Percentiles rank a stretch among this genome's conserved stretches.
Conservation (phyloP, 1,140 invertebrate genomes). For the Pantala flavescens region DNA sequence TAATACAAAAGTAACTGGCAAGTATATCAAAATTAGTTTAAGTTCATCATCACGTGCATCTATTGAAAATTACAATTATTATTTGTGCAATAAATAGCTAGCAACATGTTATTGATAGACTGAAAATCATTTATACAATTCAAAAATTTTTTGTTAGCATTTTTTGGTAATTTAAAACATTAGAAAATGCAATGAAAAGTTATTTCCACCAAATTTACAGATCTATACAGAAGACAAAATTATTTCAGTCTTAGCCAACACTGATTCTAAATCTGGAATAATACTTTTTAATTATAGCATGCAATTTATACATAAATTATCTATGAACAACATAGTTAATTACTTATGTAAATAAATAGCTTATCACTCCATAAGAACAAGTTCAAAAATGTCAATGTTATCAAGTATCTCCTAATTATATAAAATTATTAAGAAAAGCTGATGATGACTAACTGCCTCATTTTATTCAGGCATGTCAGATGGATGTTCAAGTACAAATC, state of each 20-base stretch:
- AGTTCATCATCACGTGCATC: constrained; percentile 8
- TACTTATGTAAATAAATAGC: background rate
- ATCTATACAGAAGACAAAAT: constrained; percentile 10
- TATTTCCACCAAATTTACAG: constrained; percentile 10
- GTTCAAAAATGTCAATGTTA: background rate
- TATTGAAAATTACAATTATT: background rate
- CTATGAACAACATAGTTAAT: background rate
- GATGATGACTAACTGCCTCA: no score
- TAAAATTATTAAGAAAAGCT: background rate
- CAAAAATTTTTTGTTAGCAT: constrained; percentile 2
- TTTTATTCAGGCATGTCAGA: no score
- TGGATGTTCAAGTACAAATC: no score
- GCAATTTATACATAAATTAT: constrained; percentile 9
- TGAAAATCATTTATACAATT: background rate
- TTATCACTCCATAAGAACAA: background rate
- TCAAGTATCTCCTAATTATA: background rate
- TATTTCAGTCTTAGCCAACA: constrained; percentile 5
- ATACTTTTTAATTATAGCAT: constrained; percentile 8
- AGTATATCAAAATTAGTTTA: constrained; percentile 7
- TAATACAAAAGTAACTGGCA: constrained; percentile 7
- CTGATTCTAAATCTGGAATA: constrained; percentile 1
- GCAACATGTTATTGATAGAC: background rate
- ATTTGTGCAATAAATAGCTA: constrained; percentile 10
- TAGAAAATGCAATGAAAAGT: constrained; percentile 7
- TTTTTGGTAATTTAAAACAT: constrained; percentile 1